Evolutionary conservation across 2,888 invertebrate species (phyloP).

Genomic region (Acholoe squamosa): DNA sequence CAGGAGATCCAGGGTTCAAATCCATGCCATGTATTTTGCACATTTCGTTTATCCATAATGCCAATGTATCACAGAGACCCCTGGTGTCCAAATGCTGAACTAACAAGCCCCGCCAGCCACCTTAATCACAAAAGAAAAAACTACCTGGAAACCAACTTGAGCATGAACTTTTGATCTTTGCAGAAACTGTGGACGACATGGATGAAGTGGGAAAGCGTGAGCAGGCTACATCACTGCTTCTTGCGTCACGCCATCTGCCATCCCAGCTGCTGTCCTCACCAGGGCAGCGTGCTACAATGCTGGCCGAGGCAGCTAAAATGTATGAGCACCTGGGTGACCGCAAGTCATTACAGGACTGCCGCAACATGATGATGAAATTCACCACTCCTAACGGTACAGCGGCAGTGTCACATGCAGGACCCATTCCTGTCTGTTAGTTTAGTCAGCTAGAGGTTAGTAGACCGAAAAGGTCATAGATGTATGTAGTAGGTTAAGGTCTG

Average conservation of each 20-base stretch:
- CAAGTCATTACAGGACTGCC: constrained; percentile 93
- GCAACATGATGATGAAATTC: constrained; percentile 82
- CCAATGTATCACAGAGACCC: no score
- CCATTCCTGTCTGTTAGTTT: constrained; percentile 43
- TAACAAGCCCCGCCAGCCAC: no score
- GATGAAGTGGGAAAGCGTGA: constrained; percentile 86
- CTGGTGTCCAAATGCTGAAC: no score
- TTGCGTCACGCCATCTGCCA: constrained; percentile 95
- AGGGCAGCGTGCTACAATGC: constrained; percentile 95
- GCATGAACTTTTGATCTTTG: not conserved
- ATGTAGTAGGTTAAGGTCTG: no score
- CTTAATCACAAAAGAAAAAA: no score
- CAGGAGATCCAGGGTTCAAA: no score
- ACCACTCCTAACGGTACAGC: constrained; percentile 23
- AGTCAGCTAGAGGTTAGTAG: no score
- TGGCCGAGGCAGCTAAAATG: constrained; percentile 95
- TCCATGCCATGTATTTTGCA: no score
- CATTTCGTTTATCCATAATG: no score
- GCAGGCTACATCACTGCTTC: constrained; percentile 93
- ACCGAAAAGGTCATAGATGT: no score
- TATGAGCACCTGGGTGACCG: constrained; percentile 95
- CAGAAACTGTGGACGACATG: constrained; percentile 68
- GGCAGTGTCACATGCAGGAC: not conserved
- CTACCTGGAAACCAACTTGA: no score
- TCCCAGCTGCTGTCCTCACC: constrained; percentile 92